Base-by-base conservation (phyloP, 2,888 invertebrate species). In the Aproaerema taeniolella region DNA sequence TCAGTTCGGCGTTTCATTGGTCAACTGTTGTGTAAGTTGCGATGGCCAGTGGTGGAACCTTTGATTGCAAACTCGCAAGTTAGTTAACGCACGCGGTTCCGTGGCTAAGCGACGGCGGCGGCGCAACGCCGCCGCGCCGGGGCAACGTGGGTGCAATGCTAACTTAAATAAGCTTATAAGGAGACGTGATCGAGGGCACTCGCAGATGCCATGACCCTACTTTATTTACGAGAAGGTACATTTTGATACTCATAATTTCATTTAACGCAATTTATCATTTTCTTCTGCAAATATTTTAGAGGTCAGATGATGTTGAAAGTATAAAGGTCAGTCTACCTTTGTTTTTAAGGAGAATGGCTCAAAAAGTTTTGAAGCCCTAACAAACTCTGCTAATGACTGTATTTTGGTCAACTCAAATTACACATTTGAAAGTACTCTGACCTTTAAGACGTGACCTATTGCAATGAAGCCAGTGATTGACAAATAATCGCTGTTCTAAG, bases 11-110 rank as follows among this genome's bases (percentile, higher is more conserved):
- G 40, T 44, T 41, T 41, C 43, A 55, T 74, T 72, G 59, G 61
- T 50, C 55, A 74, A 71, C 52, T 54, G 59, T 77, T 77, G 67
- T 58, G 74, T 57, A 76, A 77, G 57, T 40, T 39, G 49, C 59
- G 67, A 71, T 68, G 73, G 73, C 58, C 70, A 67, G 66, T 46
- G 42, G 45, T 37, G 45, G 14, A 41, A 44, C 37, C 58, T 49
- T 55, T 41, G 47, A 50, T 50, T 50, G 50, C 53, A 50, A 53
- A 48, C 47, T 47, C 38, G n/a, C n/a, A n/a, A n/a, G n/a, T 56
- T 51, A 41, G 52, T 53, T 53, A 60, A 60, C 61, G 55, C 55
- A 53, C 49, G 52, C 45, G 44, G 55, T 58, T 58, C 55, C 46
- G 58, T 55, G 55, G 46, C 44, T 41, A 28, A 28, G 28, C 8